A percentile compares a stretch with the other conserved stretches of the same genome.
Conservation (phyloP, 2,797 vertebrate species). For the Rhabdophis nuchalis region DNA sequence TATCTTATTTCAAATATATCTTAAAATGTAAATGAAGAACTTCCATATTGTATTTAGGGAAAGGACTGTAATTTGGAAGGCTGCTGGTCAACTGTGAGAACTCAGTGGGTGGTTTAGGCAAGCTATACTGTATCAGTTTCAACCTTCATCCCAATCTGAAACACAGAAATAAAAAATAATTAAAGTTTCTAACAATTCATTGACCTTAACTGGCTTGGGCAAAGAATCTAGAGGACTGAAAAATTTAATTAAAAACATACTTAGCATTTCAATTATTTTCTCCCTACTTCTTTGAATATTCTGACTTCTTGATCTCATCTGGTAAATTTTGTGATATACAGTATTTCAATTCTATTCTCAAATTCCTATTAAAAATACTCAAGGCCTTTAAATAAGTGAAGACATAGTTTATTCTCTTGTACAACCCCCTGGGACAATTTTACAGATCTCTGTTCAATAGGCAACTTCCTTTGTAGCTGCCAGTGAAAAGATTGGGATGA, state of each 20-base stretch:
- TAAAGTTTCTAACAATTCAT: background rate
- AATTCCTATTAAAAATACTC: background rate
- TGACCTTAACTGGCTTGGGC: background rate
- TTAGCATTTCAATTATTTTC: background rate
- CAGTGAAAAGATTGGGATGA: too few species aligned
- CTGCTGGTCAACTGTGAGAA: background rate
- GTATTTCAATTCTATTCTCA: background rate
- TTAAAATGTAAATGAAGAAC: background rate
- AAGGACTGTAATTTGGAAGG: background rate
- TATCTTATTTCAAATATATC: background rate
- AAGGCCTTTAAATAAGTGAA: background rate
- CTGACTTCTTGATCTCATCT: background rate
- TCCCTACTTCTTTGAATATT: background rate
- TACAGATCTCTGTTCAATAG: background rate
- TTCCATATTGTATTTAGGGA: background rate
- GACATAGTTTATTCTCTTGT: background rate
- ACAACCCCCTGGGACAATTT: background rate
- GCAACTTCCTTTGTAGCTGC: background rate
- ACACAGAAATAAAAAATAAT: background rate
- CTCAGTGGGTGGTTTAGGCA: background rate
- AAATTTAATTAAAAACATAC: background rate
- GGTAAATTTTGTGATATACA: background rate
- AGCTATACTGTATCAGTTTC: background rate
- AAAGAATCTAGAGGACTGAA: background rate
- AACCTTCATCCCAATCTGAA: background rate